Evolutionary conservation across 2,888 invertebrate genomes (phyloP).

Genomic region (Zootermopsis nevadensis): DNA sequence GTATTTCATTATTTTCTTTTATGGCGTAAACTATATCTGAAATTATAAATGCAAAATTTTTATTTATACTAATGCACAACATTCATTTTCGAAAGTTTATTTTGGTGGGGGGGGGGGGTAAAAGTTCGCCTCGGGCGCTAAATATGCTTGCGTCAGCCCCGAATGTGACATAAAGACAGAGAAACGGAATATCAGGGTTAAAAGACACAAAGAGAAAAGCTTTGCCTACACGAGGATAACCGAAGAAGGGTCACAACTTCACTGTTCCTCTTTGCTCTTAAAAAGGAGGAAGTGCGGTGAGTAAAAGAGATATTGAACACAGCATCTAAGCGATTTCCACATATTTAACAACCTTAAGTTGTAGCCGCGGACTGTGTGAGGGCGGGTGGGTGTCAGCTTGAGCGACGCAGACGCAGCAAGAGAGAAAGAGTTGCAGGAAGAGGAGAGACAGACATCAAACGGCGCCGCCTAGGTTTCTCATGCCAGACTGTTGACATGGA

Average conservation of each 20-base stretch:
- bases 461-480: slow-evolving; percentile 43
- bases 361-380: slow-evolving; percentile 22
- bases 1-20: too few species aligned
- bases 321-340: slow-evolving; percentile 39
- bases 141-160: too few species aligned
- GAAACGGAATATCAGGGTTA: not conserved
- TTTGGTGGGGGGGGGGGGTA: too few species aligned
- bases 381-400: slow-evolving; percentile 21
- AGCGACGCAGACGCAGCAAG: not conserved
- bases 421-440: slow-evolving; percentile 22
- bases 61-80: too few species aligned
- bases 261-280: not conserved
- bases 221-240: not conserved
- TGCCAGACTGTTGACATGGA: slow-evolving; percentile 50
- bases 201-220: not conserved
- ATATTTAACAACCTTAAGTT: slow-evolving; percentile 39
- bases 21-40: too few species aligned
- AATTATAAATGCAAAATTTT: too few species aligned
- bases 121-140: too few species aligned
- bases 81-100: too few species aligned
- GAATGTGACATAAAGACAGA: not conserved
- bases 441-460: slow-evolving; percentile 43
- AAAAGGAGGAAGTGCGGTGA: slow-evolving; percentile 31
- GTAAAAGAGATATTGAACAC: slow-evolving; percentile 30
- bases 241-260: not conserved